Evolutionary conservation across 2,888 invertebrate genomes (phyloP).

Genomic region (Antitype chi): DNA sequence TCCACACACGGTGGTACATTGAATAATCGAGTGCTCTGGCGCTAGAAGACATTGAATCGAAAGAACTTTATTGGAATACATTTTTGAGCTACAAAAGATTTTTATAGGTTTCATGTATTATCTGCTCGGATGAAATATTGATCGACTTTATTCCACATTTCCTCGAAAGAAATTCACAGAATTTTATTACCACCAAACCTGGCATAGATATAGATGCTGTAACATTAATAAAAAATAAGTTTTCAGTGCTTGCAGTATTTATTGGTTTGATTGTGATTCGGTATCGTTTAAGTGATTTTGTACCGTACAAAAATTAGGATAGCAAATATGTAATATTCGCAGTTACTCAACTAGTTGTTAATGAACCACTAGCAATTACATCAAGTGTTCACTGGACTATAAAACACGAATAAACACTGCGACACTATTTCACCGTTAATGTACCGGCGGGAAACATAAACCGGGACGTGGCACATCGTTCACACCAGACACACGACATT

Average conservation of each 20-base stretch:
- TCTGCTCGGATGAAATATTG: constrained; percentile 29
- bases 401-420: constrained; percentile 68
- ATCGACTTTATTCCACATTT: constrained; percentile 33
- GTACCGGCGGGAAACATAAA: constrained; percentile 72
- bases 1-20: constrained; percentile 72
- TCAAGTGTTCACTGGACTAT: constrained; percentile 51
- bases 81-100: constrained; percentile 47
- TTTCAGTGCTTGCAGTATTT: background rate
- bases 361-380: constrained; percentile 57
- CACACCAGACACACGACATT: constrained; percentile 64
- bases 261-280: background rate
- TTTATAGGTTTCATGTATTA: constrained; percentile 36
- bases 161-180: background rate
- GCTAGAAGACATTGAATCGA: constrained; percentile 45
- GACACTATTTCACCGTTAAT: constrained; percentile 67
- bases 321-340: constrained; percentile 33
- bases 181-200: constrained; percentile 6
- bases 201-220: background rate
- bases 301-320: constrained; percentile 20
- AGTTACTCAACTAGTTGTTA: constrained; percentile 51
- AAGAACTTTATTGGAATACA: constrained; percentile 56
- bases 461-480: constrained; percentile 58
- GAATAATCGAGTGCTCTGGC: constrained; percentile 79
- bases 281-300: background rate
- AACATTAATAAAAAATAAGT: background rate